Base-by-base conservation (phyloP, 2,888 invertebrate genomes). In the Caenorhabditis angaria region DNA sequence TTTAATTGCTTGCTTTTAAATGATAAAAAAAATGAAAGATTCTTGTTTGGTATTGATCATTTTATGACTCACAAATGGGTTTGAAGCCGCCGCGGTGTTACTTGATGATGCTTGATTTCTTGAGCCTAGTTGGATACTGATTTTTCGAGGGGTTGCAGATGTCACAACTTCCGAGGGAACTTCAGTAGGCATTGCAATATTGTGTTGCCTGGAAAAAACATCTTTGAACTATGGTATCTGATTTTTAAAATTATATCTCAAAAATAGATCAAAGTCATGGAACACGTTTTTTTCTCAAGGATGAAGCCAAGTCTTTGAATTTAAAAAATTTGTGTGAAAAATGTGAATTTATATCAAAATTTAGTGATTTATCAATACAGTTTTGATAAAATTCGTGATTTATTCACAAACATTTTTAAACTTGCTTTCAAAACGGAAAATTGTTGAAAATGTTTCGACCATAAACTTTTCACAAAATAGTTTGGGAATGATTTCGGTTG, bases 41-140 rank as follows among this genome's bases (percentile, higher is more conserved):
- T 18, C 41, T 61, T 65, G 61, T 70, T 70, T 70, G 61, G 61
- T 32, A 60, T 60, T 65, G 69, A 65, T 70, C 50, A 60, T 65
- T 29, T 41, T 32, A 28, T 70, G 70, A 70, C 65, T 70, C 70
- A 70, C 65, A 41, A 51, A 56, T 20, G n/a, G 50, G 50, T 50
- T 50, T 20, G 50, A 20, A 50, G 24, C 50, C 24, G 41, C 41
- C 41, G 41, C 10, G 14, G 24, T 50, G 5, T 24, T 22, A 22
- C 22, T 6, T 50, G 50, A 22, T 6, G 6, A n/a, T 50, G 54
- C 27, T n/a, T 61, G 66, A 48, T 48, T 65, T 70, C 27, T 48
- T 2, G 27, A 27, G 4, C 54, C 54, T 25, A 71, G 66, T 51
- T 64, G 64, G 54, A 72, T 72, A 28, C 64, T 72, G 27, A 72